Percentiles rank a stretch among this genome's conserved stretches.
Conservation (phyloP, 2,888 invertebrate genomes). For the Oegoconia quadripuncta region DNA sequence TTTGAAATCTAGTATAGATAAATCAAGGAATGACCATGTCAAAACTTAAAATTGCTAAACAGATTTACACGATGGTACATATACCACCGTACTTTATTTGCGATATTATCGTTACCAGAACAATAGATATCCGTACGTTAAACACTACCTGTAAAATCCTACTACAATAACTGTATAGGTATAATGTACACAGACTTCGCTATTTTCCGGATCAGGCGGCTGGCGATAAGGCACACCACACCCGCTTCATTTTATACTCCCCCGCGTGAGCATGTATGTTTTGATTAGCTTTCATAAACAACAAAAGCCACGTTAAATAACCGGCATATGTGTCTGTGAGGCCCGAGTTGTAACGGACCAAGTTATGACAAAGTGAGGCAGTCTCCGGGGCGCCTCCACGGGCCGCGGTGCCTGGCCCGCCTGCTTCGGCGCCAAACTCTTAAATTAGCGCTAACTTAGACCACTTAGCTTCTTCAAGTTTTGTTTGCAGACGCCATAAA, state of each 20-base stretch:
- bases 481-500: slow-evolving; percentile 73
- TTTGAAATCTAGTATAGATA: no score
- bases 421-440: slow-evolving; percentile 59
- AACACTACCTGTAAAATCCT: no score
- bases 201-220: slow-evolving; percentile 3
- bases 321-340: slow-evolving; percentile 38
- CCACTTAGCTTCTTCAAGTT: slow-evolving; percentile 73
- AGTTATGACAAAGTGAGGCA: slow-evolving; percentile 69
- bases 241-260: slow-evolving; percentile 19
- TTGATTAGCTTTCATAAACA: slow-evolving; percentile 47
- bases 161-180: background rate
- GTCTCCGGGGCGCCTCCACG: slow-evolving; percentile 38
- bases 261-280: slow-evolving; percentile 28
- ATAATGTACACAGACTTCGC: background rate
- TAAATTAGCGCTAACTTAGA: slow-evolving; percentile 75
- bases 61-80: no score
- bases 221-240: slow-evolving; percentile 5
- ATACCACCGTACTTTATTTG: no score
- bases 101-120: no score
- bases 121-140: no score
- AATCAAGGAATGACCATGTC: no score
- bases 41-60: no score
- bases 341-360: slow-evolving; percentile 41
- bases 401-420: slow-evolving; percentile 30
- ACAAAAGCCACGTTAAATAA: slow-evolving; percentile 57